Percentiles rank a stretch among this genome's conserved stretches.
phyloP scores from a whole-genome alignment of 1,140 invertebrate genomes.

The Diploscapter pachys region DNA sequence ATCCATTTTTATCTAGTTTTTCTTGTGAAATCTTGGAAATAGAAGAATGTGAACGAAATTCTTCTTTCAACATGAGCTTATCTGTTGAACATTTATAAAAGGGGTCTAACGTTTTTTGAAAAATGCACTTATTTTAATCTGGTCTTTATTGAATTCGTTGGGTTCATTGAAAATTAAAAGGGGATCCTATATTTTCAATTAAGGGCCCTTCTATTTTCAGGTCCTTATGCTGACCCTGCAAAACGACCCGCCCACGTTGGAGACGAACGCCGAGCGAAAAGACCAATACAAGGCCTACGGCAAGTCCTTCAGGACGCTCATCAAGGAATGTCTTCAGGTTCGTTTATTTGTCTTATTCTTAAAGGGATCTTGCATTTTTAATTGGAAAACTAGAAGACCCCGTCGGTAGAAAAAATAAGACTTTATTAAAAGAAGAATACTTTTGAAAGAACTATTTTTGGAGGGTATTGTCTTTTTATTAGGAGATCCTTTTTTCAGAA shows the following conservation, averaged over 20 bases:
- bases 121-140: not conserved
- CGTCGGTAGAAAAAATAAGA: not conserved
- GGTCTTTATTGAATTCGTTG: not conserved
- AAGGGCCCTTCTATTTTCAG: not conserved
- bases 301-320: conserved; percentile 90
- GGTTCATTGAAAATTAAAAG: not conserved
- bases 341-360: not conserved
- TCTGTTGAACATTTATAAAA: not conserved
- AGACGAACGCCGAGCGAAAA: conserved; percentile 89
- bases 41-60: not conserved
- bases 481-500: conserved; percentile 64
- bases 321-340: conserved; percentile 80
- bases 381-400: not conserved
- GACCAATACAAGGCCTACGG: conserved; percentile 97
- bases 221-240: conserved; percentile 92
- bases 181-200: too few relatives aligned
- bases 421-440: too few relatives aligned
- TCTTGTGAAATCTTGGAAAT: not conserved
- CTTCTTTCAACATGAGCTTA: not conserved
- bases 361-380: not conserved
- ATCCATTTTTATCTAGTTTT: not conserved
- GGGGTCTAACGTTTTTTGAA: not conserved
- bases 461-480: too few relatives aligned
- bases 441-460: too few relatives aligned
- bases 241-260: conserved; percentile 93